Percentiles rank a stretch among this genome's conserved stretches.
Evolutionary conservation across 2,888 invertebrate genomes (phyloP).

Genomic region (Ditula angustiorana): DNA sequence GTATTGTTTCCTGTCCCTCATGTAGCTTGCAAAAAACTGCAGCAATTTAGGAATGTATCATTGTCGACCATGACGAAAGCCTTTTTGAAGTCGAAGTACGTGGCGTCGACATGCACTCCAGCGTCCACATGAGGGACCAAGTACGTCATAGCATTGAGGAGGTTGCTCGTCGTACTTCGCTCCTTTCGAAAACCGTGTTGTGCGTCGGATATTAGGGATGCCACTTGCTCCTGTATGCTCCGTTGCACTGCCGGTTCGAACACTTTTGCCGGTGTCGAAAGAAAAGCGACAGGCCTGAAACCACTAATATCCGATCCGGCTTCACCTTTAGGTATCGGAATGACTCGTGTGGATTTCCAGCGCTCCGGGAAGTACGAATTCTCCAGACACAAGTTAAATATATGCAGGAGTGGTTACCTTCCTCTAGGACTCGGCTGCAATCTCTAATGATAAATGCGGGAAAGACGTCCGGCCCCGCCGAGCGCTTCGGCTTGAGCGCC

Average conservation of each 20-base stretch:
- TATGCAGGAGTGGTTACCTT: neutral
- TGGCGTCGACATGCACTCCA: neutral
- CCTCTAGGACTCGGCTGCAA: neutral
- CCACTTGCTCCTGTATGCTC: neutral
- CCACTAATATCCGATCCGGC: neutral
- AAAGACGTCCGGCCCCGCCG: neutral
- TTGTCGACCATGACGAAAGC: neutral
- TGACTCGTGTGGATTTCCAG: neutral
- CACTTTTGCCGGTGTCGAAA: neutral
- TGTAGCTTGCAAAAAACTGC: neutral
- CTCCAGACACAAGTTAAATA: neutral
- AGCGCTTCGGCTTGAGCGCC: neutral
- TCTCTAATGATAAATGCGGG: neutral
- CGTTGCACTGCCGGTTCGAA: neutral
- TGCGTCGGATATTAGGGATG: neutral
- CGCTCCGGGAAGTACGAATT: neutral
- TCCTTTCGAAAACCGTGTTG: neutral
- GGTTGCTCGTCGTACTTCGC: neutral
- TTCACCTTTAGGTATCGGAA: neutral
- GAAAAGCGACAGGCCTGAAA: neutral
- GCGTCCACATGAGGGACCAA: neutral
- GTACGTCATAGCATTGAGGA: neutral
- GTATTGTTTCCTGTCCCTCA: slow-evolving; percentile 5
- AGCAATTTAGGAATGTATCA: neutral
- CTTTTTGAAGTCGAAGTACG: neutral